These are phyloP conservation scores for Neelides sp. DNA, from an alignment of 1,140 invertebrate genomes.

Conservation along the genomic window DNA sequence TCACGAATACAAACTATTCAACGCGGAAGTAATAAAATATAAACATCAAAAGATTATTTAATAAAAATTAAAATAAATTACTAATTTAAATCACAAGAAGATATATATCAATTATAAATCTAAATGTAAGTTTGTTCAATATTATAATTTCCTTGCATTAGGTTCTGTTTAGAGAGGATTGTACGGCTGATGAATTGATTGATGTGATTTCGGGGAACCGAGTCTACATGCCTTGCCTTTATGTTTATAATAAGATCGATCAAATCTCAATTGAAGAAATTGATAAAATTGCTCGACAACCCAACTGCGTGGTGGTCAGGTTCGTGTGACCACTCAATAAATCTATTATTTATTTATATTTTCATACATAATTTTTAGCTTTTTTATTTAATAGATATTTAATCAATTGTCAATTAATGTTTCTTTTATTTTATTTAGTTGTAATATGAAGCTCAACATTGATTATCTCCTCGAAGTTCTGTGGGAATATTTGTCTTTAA, in stretches of 20 bases:
- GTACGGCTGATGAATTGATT: conserved; percentile 89
- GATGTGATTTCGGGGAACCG: conserved; percentile 97
- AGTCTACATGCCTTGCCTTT: conserved; percentile 92
- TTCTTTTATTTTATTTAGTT: conserved; percentile 50
- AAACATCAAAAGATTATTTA: neutral
- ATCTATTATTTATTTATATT: neutral
- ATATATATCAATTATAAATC: no score
- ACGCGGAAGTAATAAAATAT: conserved; percentile 89
- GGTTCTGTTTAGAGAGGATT: conserved; percentile 88
- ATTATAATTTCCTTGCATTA: conserved; percentile 29
- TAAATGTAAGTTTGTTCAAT: neutral
- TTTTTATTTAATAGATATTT: neutral
- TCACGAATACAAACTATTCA: conserved; percentile 99
- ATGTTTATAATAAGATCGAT: conserved; percentile 99
- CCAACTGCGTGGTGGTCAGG: conserved; percentile 90
- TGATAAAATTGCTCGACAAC: conserved; percentile 78
- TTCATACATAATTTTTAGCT: neutral
- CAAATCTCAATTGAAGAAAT: conserved; percentile 99
- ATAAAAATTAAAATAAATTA: conserved; percentile 32
- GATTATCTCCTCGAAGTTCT: conserved; percentile 84
- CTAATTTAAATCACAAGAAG: neutral
- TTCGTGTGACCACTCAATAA: conserved; percentile 35
- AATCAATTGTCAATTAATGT: conserved; percentile 10
- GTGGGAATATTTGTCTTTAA: conserved; percentile 88
- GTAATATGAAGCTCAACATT: conserved; percentile 98